phyloP scores from a whole-genome alignment of 2,888 invertebrate species.

The Hydriomena furcata region DNA sequence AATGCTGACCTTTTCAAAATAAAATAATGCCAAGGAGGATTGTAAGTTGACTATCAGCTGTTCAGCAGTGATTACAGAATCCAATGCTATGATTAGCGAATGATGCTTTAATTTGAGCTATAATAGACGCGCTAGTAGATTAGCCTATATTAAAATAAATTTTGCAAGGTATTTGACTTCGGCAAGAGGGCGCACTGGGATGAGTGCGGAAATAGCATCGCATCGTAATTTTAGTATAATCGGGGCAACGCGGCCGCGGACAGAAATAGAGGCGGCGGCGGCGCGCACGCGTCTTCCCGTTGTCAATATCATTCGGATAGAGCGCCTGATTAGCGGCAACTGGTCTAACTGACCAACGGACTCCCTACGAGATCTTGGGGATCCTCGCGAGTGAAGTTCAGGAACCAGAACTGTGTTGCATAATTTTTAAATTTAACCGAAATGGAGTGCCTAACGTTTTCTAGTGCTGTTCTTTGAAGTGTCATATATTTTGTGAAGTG shows the following conservation, averaged over 20 bases:
- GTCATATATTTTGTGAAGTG: slow-evolving; percentile 34
- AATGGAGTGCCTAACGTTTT: slow-evolving; percentile 43
- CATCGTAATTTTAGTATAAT: slow-evolving; percentile 82
- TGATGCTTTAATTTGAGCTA: background rate
- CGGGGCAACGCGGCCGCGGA: slow-evolving; percentile 81
- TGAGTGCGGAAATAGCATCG: slow-evolving; percentile 81
- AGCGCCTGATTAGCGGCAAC: slow-evolving; percentile 70
- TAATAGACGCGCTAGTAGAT: slow-evolving; percentile 12
- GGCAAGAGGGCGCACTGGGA: slow-evolving; percentile 64
- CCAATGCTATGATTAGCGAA: background rate
- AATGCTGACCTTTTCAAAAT: background rate
- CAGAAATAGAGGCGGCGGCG: slow-evolving; percentile 75
- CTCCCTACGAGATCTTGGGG: slow-evolving; percentile 31
- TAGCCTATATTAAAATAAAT: slow-evolving; percentile 25
- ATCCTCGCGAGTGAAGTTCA: slow-evolving; percentile 55
- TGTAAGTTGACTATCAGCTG: background rate
- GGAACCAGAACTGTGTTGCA: slow-evolving; percentile 51
- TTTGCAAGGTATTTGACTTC: slow-evolving; percentile 66
- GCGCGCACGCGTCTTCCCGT: slow-evolving; percentile 68
- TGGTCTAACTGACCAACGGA: slow-evolving; percentile 36
- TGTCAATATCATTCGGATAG: slow-evolving; percentile 81
- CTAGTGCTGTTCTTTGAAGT: slow-evolving; percentile 38
- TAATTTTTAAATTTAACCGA: slow-evolving; percentile 46
- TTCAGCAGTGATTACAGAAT: background rate
- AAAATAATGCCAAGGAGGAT: slow-evolving; percentile 7